Evolutionary conservation across 2,113 vertebrate genomes (phyloP).

Genomic region (Recurvirostra avosetta): DNA sequence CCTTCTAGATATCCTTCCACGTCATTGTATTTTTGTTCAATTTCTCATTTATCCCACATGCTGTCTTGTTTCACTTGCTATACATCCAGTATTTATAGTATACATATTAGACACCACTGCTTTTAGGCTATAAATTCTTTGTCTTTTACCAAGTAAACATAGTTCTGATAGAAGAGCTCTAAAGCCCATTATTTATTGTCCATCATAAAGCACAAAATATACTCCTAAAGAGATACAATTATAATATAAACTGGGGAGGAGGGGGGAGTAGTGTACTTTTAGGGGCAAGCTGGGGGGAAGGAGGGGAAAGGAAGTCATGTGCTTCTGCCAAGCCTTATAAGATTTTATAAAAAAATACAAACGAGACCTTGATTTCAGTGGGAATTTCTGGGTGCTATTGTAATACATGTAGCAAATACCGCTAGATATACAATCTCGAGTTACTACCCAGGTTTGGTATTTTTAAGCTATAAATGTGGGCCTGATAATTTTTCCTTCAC

Average conservation of each 20-base stretch:
- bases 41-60: neutral
- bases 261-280: neutral
- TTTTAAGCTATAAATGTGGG: neutral
- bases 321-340: neutral
- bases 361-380: neutral
- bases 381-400: neutral
- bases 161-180: neutral
- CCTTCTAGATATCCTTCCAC: neutral
- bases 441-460: neutral
- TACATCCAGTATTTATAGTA: neutral
- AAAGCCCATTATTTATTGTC: too few relatives aligned
- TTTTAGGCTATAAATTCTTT: neutral
- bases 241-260: neutral
- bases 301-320: neutral
- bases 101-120: neutral
- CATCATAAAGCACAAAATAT: neutral
- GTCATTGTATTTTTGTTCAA: neutral
- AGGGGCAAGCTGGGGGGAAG: neutral
- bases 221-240: neutral
- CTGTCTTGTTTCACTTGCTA: neutral
- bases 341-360: neutral
- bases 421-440: neutral
- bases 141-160: neutral
- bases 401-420: neutral
- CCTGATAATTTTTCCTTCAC: neutral